Conservation (phyloP, 2,797 vertebrate genomes). For the Zenarchopterus dispar region DNA sequence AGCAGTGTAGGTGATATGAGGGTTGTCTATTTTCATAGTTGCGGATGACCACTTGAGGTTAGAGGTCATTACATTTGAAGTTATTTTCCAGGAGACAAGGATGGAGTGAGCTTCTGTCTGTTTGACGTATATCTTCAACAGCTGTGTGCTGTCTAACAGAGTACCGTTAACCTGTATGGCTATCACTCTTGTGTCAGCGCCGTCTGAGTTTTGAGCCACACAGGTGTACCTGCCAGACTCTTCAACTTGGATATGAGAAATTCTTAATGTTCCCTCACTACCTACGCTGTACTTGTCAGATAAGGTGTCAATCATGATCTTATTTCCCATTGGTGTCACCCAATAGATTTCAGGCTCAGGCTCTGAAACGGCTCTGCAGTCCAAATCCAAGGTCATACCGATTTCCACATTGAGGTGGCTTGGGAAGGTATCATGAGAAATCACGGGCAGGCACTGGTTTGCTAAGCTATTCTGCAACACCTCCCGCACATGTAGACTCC, state of each 20-base stretch:
- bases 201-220: constrained; percentile 93
- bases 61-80: constrained; percentile 93
- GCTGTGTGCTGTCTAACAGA: constrained; percentile 90
- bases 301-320: constrained; percentile 87
- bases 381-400: constrained; percentile 88
- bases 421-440: constrained; percentile 91
- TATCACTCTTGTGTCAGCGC: constrained; percentile 92
- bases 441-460: constrained; percentile 94
- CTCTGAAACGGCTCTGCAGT: constrained; percentile 95
- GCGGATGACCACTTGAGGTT: constrained; percentile 97
- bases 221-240: constrained; percentile 96
- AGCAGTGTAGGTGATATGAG: constrained; percentile 96
- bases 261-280: constrained; percentile 90
- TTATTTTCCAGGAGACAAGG: constrained; percentile 96
- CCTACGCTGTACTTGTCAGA: constrained; percentile 92
- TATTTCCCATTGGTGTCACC: constrained; percentile 94
- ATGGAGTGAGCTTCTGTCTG: constrained; percentile 93
- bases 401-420: constrained; percentile 89
- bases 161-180: constrained; percentile 93
- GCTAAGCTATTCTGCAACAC: constrained; percentile 85
- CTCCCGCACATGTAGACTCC: constrained; percentile 90
- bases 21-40: constrained; percentile 98
- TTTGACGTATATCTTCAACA: constrained; percentile 93
- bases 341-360: constrained; percentile 97
- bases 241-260: constrained; percentile 88